Evolutionary conservation across 2,888 invertebrate species (phyloP).

Genomic region (Standfussiana lucernea): DNA sequence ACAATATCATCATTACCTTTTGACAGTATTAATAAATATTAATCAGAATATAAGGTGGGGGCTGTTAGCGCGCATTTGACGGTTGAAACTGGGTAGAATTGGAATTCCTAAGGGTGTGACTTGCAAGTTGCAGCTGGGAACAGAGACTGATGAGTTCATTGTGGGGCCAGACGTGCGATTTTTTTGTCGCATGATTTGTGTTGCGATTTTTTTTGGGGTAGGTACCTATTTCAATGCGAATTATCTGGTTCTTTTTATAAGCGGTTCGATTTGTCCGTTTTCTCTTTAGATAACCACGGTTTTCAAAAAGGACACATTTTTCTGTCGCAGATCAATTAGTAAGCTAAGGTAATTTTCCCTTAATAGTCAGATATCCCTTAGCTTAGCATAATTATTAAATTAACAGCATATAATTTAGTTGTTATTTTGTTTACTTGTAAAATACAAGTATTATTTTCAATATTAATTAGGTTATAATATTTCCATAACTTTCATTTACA

Average conservation of each 20-base stretch:
- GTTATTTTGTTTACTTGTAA: background rate
- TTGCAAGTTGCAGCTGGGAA: conserved; percentile 72
- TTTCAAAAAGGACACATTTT: too few relatives aligned
- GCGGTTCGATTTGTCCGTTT: background rate
- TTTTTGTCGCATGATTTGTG: conserved; percentile 39
- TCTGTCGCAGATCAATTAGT: background rate
- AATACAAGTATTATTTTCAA: background rate
- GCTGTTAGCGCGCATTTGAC: conserved; percentile 14
- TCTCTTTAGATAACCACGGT: background rate
- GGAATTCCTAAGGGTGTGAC: conserved; percentile 70
- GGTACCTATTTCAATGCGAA: background rate
- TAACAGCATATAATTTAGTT: background rate
- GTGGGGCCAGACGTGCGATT: conserved; percentile 59
- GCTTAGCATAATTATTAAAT: too few relatives aligned
- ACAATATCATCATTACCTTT: conserved; percentile 37
- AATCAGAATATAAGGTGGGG: conserved; percentile 42
- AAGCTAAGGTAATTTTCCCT: background rate
- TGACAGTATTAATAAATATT: conserved; percentile 53
- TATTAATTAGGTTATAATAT: background rate
- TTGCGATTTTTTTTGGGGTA: conserved; percentile 10
- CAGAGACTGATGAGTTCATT: conserved; percentile 69
- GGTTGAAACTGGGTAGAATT: conserved; percentile 43
- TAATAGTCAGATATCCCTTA: too few relatives aligned
- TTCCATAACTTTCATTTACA: background rate
- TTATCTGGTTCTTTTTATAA: background rate